A percentile compares a stretch with the other conserved stretches of the same genome.
Conservation (phyloP, 1,140 invertebrate species). For the Limonius californicus region DNA sequence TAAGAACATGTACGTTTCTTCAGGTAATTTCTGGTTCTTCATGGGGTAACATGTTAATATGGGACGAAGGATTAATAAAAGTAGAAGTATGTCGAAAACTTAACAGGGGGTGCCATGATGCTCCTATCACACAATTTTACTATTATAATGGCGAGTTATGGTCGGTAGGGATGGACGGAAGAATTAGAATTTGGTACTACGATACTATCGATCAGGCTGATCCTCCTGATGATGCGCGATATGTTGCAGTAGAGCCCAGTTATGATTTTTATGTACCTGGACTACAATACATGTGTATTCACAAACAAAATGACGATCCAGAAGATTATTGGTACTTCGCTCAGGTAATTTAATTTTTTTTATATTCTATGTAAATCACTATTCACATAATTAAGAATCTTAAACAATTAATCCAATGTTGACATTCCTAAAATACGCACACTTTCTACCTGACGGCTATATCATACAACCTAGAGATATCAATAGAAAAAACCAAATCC, state of each 20-base stretch:
- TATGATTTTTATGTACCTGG: conserved; percentile 64
- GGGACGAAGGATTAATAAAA: conserved; percentile 84
- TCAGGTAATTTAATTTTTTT: conserved; percentile 20
- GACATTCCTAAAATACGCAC: too few species aligned
- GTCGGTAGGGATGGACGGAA: conserved; percentile 72
- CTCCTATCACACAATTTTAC: conserved; percentile 70
- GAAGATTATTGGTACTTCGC: conserved; percentile 57
- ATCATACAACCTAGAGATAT: too few species aligned
- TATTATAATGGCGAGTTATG: conserved; percentile 62
- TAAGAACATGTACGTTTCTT: too few species aligned
- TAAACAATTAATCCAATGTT: too few species aligned
- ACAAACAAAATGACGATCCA: conserved; percentile 50
- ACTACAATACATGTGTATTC: conserved; percentile 54
- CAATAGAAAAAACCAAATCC: too few species aligned
- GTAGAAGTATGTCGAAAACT: conserved; percentile 69
- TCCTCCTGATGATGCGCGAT: conserved; percentile 69
- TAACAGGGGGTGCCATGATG: conserved; percentile 68
- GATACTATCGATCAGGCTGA: conserved; percentile 80
- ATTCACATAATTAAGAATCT: too few species aligned
- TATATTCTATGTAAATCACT: too few species aligned
- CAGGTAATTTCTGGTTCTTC: conserved; percentile 77
- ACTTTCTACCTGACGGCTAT: too few species aligned
- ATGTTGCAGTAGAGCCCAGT: conserved; percentile 74
- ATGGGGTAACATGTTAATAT: conserved; percentile 86
- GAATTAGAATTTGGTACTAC: conserved; percentile 82